Evolutionary conservation across 2,797 vertebrate species (phyloP), one percentile per base, ranked within the genome.

Genomic region (Epinephelus awoara): DNA sequence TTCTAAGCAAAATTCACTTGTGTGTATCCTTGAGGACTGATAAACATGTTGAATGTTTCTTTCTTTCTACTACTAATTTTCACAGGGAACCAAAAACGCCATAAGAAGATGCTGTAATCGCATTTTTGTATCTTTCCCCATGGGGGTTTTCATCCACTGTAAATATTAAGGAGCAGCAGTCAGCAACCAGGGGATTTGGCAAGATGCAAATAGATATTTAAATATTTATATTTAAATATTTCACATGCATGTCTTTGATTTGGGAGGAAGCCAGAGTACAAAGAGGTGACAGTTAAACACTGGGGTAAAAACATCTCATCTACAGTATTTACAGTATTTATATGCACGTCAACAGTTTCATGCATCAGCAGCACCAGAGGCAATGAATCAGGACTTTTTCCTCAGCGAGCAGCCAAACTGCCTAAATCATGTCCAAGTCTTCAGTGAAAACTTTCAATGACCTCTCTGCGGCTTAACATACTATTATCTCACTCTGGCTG

Each of bases 311-410:
- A 56, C 51, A 57, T 66, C 80, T 68, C 12, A 67, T 66, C 42
- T 52, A 19, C 55, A 29, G 65, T 61, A 67, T 72, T 68, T 38
- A 62, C 66, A 63, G n/a, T 69, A 75, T 78, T 67, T 65, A 72
- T 54, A 72, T 62, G 51, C 62, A 29, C 77, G 40, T 82, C 19
- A 65, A 47, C 29, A 34, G 67, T 52, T 72, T 81, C 63, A 42
- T 58, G 58, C 56, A 46, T 8, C 9, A 8, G 42, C 66, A 56
- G 69, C 2, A 23, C 23, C 10, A 10, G 7, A 27, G 23, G n/a
- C 58, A 40, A 34, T 38, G 18, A 79, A 70, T 58, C 42, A 14
- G 49, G 69, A 77, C 63, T 68, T 70, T 25, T 55, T 44, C 17
- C 27, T 73, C 38, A 25, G 11, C 18, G 15, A 46, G 23, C n/a